Evolutionary conservation across 2,888 invertebrate genomes (phyloP), one percentile per base, ranked within the genome.

Genomic region (Caenorhabditis japonica): DNA sequence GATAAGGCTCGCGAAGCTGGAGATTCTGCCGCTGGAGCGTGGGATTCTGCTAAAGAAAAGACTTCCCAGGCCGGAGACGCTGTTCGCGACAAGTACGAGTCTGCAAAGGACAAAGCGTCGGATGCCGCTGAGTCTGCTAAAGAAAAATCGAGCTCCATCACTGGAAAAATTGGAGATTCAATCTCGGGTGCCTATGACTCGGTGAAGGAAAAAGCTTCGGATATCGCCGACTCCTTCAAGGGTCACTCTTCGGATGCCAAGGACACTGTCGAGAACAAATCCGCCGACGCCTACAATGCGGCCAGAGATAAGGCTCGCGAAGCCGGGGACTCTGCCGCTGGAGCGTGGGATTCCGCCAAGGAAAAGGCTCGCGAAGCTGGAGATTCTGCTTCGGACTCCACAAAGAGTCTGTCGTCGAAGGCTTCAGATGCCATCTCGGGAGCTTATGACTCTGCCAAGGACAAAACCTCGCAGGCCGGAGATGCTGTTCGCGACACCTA

Each of bases 181-280:
- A 49, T 49, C 34, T 43, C 51, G n/a, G 61, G 52, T 13, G 52
- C 52, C 33, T 52, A 34, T 33, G 61, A 60, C 3, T 36, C 60
- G 1, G 25, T 34, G 23, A 60, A 60, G 25, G 43, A 58, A 10
- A 36, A 34, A n/a, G 46, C 58, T 15, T 19, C 30, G 10, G 58
- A 34, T n/a, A 19, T 58, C n/a, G 47, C 38, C 12, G 58, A 58
- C 12, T 46, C 58, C 12, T 47, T 58, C 47, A 58, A 46, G 46
- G 47, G 34, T 21, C 46, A 58, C 17, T 27, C 58, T 4, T 34
- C 58, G 7, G 58, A 58, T 15, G 44, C 30, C 17, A 13, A 17
- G 23, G 46, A 58, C 47, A 21, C 30, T 17, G 36, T 44, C 13
- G n/a, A 58, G 56, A 58, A 58, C 56, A 58, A 46, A 27, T 36